These are phyloP conservation scores for Cephalopachus bancanus DNA, from an alignment of 2,797 vertebrate species.

Conservation along the genomic window DNA sequence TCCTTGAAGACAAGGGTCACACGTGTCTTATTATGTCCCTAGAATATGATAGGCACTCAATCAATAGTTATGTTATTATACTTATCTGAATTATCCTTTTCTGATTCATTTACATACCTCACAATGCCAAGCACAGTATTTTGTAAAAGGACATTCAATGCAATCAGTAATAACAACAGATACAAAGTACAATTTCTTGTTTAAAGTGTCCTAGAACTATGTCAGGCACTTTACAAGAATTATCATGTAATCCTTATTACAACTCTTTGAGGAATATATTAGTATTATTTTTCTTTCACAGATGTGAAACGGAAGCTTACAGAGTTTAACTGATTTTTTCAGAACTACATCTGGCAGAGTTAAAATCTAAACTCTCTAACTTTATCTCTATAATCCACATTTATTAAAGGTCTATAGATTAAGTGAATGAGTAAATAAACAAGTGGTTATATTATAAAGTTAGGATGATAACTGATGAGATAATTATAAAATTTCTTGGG, in stretches of 20 bases:
- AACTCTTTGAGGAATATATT: background rate
- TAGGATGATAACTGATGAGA: background rate
- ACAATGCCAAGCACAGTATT: background rate
- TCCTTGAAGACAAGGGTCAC: background rate
- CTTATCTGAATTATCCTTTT: background rate
- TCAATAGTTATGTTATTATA: background rate
- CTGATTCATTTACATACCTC: background rate
- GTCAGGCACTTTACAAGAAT: background rate
- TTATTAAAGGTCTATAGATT: background rate
- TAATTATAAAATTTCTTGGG: background rate
- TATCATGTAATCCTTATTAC: background rate
- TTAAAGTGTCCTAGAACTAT: background rate
- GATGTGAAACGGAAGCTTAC: background rate
- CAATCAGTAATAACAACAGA: background rate
- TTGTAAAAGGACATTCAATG: constrained; percentile 3
- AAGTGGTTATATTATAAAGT: background rate
- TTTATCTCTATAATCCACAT: background rate
- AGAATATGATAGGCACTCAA: background rate
- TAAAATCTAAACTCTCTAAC: background rate
- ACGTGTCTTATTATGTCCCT: background rate
- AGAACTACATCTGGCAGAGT: background rate
- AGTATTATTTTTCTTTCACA: background rate
- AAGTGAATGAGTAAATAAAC: background rate
- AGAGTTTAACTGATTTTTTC: background rate
- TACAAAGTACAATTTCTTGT: background rate